phyloP scores from a whole-genome alignment of 2,888 invertebrate species.

The Euspilapteryx auroguttella region DNA sequence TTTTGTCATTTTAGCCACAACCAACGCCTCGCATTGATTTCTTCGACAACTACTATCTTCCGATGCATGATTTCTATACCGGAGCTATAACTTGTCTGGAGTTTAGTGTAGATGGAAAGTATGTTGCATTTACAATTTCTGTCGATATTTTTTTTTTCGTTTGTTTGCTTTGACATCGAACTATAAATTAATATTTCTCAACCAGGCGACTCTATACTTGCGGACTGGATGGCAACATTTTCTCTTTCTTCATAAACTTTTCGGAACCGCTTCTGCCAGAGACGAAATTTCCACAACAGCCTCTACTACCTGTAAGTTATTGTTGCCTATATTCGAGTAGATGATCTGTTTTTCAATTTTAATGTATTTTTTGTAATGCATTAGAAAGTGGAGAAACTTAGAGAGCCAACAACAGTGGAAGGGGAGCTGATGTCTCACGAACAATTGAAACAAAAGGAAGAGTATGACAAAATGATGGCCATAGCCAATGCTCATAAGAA shows the following conservation, averaged over 20 bases:
- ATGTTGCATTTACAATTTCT: no score
- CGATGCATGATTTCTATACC: conserved; percentile 76
- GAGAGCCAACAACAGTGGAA: conserved; percentile 35
- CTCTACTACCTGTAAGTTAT: not conserved
- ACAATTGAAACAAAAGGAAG: conserved; percentile 69
- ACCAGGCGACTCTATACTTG: conserved; percentile 61
- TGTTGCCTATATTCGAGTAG: no score
- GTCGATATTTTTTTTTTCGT: no score
- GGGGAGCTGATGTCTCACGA: conserved; percentile 60
- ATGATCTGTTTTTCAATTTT: no score
- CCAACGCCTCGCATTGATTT: conserved; percentile 43
- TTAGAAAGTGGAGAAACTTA: conserved; percentile 19
- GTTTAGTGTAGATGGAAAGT: conserved; percentile 64
- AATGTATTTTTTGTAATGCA: conserved; percentile 3
- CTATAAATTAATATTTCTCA: no score
- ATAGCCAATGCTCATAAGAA: conserved; percentile 67
- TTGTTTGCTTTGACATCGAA: no score
- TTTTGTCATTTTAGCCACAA: conserved; percentile 21
- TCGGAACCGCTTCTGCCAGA: conserved; percentile 19
- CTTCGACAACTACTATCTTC: conserved; percentile 65
- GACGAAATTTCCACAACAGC: no score
- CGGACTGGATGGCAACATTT: conserved; percentile 78
- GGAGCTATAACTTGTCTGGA: conserved; percentile 68
- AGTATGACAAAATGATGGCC: conserved; percentile 64
- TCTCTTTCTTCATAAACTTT: conserved; percentile 65